Percentiles rank a stretch among this genome's conserved stretches.
Evolutionary conservation across 2,113 vertebrate genomes (phyloP).

Genomic region (Rutilus rutilus): DNA sequence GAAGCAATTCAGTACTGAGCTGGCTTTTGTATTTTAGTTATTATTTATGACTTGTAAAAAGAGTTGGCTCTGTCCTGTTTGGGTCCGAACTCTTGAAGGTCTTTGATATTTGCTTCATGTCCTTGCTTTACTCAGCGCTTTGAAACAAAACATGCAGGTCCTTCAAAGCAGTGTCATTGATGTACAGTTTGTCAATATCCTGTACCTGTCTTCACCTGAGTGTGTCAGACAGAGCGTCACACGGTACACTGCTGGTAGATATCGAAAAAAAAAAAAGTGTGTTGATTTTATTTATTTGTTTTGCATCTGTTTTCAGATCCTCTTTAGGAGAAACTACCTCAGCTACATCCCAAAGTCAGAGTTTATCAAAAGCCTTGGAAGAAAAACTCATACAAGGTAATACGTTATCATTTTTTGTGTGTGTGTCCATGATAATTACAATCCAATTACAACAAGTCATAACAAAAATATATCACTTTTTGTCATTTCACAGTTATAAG

Average conservation of each 20-base stretch:
- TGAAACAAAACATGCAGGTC: slow-evolving; percentile 35
- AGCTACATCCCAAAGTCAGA: background rate
- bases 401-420: background rate
- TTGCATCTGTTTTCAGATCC: slow-evolving; percentile 37
- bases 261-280: slow-evolving; percentile 21
- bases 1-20: background rate
- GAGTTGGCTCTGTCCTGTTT: background rate
- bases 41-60: background rate
- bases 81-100: slow-evolving; percentile 29
- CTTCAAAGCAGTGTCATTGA: slow-evolving; percentile 46
- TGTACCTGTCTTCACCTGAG: slow-evolving; percentile 26
- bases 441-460: slow-evolving; percentile 3
- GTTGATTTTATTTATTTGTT: background rate
- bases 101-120: slow-evolving; percentile 52
- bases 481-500: background rate
- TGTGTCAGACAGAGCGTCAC: background rate
- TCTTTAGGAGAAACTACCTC: slow-evolving; percentile 4
- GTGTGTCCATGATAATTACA: background rate
- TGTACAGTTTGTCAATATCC: slow-evolving; percentile 48
- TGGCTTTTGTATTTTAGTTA: background rate
- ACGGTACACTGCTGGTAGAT: background rate
- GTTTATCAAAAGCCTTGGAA: slow-evolving; percentile 26
- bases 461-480: background rate
- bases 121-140: slow-evolving; percentile 37
- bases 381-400: slow-evolving; percentile 45